Evolutionary conservation across 2,797 vertebrate genomes (phyloP), one percentile per base, ranked within the genome.

Genomic region (Aselliscus stoliczkanus): DNA sequence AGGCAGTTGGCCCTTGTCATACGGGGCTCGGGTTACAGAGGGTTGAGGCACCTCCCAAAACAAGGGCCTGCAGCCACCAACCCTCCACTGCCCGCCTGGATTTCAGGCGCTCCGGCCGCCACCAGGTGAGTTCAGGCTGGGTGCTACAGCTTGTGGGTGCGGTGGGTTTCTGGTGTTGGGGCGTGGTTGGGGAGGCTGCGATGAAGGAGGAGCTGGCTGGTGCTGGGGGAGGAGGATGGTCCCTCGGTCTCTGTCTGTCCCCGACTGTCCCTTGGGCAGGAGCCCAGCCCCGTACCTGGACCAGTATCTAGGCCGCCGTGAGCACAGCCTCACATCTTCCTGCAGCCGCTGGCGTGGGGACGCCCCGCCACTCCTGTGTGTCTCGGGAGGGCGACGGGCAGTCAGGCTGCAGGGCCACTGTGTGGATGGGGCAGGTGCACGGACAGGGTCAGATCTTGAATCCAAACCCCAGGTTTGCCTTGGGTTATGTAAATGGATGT

Each of bases 1-100:
- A 75, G 73, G 72, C 39, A 2, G 72, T 39, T 13, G 29, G 87
- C 69, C 90, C 75, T 11, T 44, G 79, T 65, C 93, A 84, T 50
- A 7, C 90, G n/a, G 34, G 62, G 94, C 95, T 97, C 89, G 0
- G 77, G 86, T 96, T 93, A 88, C 97, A 72, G 77, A 62, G 42
- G 27, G 44, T 21, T 18, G 62, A 82, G 92, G 58, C 83, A 17
- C 27, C 20, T 84, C 88, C 44, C 1, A n/a, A 58, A 81, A 76
- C 34, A 4, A 14, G 23, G 72, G 54, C 76, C 52, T 1, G 10
- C 37, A 79, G 84, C 58, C 7, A 6, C 25, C 12, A 3, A 18
- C 65, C 31, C 18, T 21, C 10, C 5, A 0, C 34, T 0, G 21
- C 69, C 76, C 1, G 18, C 70, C 83, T 47, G 29, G 88, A 9